Conservation (phyloP, 2,888 invertebrate genomes). For the Lasioglossum leucozonium region DNA sequence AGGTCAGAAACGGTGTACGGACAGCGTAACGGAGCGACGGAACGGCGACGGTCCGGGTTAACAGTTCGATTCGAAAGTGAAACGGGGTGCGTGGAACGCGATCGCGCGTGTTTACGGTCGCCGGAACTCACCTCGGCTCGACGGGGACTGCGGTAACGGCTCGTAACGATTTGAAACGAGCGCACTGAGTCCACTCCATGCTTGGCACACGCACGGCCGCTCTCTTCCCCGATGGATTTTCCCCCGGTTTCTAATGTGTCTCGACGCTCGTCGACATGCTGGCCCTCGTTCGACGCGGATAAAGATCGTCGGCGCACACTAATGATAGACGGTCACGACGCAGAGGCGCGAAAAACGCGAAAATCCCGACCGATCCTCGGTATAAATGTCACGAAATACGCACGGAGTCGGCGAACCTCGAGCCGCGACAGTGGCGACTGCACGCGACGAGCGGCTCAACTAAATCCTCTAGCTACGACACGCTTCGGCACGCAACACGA, state of each 20-base stretch:
- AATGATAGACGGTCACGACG: slow-evolving; percentile 59
- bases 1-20: slow-evolving; percentile 68
- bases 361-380: slow-evolving; percentile 66
- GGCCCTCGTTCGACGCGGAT: slow-evolving; percentile 45
- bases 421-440: slow-evolving; percentile 73
- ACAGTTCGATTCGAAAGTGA: slow-evolving; percentile 29
- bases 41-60: background rate
- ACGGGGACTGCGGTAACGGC: slow-evolving; percentile 71
- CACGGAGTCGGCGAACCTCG: slow-evolving; percentile 67
- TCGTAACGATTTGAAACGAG: slow-evolving; percentile 78
- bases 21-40: slow-evolving; percentile 17
- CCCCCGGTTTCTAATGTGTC: slow-evolving; percentile 51
- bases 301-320: slow-evolving; percentile 59
- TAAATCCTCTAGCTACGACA: slow-evolving; percentile 41
- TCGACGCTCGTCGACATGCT: slow-evolving; percentile 54
- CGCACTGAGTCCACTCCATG: slow-evolving; percentile 78
- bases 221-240: slow-evolving; percentile 37
- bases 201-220: slow-evolving; percentile 71
- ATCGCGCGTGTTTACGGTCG: slow-evolving; percentile 58
- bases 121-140: slow-evolving; percentile 63
- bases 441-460: slow-evolving; percentile 62
- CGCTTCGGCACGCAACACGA: background rate
- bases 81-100: slow-evolving; percentile 27
- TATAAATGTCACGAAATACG: slow-evolving; percentile 68
- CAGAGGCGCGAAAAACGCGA: slow-evolving; percentile 68